These are phyloP conservation scores for Phymanthus crucifer DNA, from an alignment of 92 coral and sea anemone species.

Conservation along the genomic window DNA sequence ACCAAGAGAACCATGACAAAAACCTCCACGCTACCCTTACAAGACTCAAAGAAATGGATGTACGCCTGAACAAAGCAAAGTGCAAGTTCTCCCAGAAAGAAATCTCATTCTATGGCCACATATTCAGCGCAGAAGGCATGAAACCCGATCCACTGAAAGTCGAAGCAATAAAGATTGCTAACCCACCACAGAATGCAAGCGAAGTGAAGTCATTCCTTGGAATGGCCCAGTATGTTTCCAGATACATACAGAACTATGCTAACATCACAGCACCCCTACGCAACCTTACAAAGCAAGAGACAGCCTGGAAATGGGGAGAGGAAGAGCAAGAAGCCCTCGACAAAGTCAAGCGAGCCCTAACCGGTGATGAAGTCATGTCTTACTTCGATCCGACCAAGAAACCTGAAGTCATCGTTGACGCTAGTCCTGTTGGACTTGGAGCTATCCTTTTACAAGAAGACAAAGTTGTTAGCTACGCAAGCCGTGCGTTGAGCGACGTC, in stretches of 20 bases:
- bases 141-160: constrained; percentile 55
- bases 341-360: constrained; percentile 52
- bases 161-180: constrained; percentile 24
- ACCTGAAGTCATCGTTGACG: constrained; percentile 54
- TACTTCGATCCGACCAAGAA: constrained; percentile 53
- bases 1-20: constrained; percentile 41
- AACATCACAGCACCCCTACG: constrained; percentile 50
- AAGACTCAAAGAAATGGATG: constrained; percentile 46
- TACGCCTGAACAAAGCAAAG: constrained; percentile 7
- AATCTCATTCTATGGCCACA: constrained; percentile 33
- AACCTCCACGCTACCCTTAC: constrained; percentile 25
- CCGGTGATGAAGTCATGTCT: constrained; percentile 51
- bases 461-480: constrained; percentile 57
- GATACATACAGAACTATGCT: constrained; percentile 46
- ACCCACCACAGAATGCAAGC: constrained; percentile 43
- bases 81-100: constrained; percentile 40
- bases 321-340: constrained; percentile 52
- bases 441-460: constrained; percentile 43
- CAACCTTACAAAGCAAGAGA: constrained; percentile 34
- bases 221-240: neutral
- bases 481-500: constrained; percentile 54
- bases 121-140: constrained; percentile 34
- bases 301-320: constrained; percentile 63
- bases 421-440: constrained; percentile 56
- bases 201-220: constrained; percentile 29